phyloP scores from a whole-genome alignment of 2,113 vertebrate genomes.

The Stomatorhinus ivindoensis region DNA sequence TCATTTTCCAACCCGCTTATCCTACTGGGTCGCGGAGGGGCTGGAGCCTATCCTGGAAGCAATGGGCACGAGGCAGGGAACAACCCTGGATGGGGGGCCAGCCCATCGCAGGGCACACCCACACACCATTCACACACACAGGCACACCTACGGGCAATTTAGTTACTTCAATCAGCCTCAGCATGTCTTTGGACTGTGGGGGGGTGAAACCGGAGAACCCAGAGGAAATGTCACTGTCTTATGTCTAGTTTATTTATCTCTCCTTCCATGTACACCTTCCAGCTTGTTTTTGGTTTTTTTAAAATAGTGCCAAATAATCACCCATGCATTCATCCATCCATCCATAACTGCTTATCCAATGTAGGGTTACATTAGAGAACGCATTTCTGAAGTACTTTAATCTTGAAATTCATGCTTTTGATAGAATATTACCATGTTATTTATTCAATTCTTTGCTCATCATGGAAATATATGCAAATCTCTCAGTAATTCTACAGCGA shows the following conservation, averaged over 20 bases:
- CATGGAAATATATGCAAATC: slow-evolving; percentile 72
- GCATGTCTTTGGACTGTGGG: no score
- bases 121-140: no score
- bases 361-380: background rate
- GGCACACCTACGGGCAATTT: no score
- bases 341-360: background rate
- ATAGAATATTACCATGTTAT: slow-evolving; percentile 63
- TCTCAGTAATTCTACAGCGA: slow-evolving; percentile 62
- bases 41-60: no score
- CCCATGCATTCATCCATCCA: background rate
- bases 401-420: slow-evolving; percentile 63
- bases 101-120: no score
- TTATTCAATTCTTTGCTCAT: slow-evolving; percentile 62
- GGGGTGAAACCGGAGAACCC: no score
- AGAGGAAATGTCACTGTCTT: background rate
- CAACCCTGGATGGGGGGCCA: no score
- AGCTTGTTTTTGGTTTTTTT: background rate
- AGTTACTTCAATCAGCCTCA: no score
- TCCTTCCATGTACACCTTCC: background rate
- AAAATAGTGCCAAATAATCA: background rate
- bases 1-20: no score
- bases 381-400: slow-evolving; percentile 40
- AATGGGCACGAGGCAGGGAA: no score
- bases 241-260: background rate
- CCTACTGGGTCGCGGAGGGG: no score